Conservation (phyloP, 1,140 invertebrate species). For the Teleopsis dalmanni region DNA sequence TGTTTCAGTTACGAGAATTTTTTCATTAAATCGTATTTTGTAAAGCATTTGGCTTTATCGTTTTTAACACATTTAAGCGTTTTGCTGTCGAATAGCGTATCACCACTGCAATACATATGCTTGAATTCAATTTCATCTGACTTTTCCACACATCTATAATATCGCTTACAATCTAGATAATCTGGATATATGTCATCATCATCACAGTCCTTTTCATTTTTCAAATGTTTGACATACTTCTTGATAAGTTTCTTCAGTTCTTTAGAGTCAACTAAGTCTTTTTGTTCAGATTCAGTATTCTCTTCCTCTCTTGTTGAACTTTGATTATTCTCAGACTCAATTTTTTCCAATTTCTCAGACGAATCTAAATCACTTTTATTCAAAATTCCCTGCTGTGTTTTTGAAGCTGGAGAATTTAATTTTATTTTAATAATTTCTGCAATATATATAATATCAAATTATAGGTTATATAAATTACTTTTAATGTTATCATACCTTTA, state of each 20-base stretch:
- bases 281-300: too few relatives aligned
- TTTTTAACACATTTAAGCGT: slow-evolving; percentile 9
- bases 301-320: too few relatives aligned
- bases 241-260: slow-evolving; percentile 28
- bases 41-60: slow-evolving; percentile 7
- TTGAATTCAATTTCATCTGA: slow-evolving; percentile 3
- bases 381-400: too few relatives aligned
- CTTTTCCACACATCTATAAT: slow-evolving; percentile 18
- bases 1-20: not conserved
- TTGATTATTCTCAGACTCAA: too few relatives aligned
- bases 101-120: slow-evolving; percentile 6
- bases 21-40: slow-evolving; percentile 7
- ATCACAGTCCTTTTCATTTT: slow-evolving; percentile 31
- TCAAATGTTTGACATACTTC: slow-evolving; percentile 29
- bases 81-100: slow-evolving; percentile 6
- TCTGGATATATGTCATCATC: slow-evolving; percentile 33
- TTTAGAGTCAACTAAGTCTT: too few relatives aligned
- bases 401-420: too few relatives aligned
- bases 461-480: too few relatives aligned
- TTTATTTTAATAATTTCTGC: too few relatives aligned
- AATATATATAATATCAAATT: too few relatives aligned
- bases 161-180: slow-evolving; percentile 32
- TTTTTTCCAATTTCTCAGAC: too few relatives aligned
- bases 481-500: too few relatives aligned
- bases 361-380: too few relatives aligned